A percentile compares a stretch with the other conserved stretches of the same genome.
These are phyloP conservation scores for Cremastobaeus sp. DNA, from an alignment of 2,888 invertebrate genomes.

Conservation along the genomic window DNA sequence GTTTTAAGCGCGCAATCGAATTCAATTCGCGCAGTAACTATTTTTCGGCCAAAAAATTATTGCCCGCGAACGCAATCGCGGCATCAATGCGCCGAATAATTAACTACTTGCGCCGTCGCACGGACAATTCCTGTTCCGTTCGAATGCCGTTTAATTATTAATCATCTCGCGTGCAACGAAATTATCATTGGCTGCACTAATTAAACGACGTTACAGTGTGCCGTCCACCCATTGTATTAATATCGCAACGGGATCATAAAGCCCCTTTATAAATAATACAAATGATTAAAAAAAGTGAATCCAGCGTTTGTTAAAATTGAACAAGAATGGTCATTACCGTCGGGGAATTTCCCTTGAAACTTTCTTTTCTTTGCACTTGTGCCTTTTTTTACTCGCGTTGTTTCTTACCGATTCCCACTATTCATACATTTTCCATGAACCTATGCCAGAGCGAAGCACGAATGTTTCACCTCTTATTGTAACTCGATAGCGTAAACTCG, in stretches of 20 bases:
- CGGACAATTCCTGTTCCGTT: constrained; percentile 21
- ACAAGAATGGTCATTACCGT: constrained; percentile 34
- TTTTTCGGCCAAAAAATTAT: neutral
- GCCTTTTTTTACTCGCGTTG: constrained; percentile 30
- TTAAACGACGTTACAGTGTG: constrained; percentile 5
- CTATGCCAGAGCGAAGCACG: constrained; percentile 41
- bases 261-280: constrained; percentile 22
- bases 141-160: constrained; percentile 10
- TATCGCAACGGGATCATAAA: constrained; percentile 12
- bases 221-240: constrained; percentile 6
- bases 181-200: constrained; percentile 28
- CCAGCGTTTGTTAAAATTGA: constrained; percentile 26
- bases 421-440: constrained; percentile 75
- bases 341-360: constrained; percentile 44
- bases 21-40: constrained; percentile 17
- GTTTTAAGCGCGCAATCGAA: constrained; percentile 5
- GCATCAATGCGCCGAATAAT: constrained; percentile 25
- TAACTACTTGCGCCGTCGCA: constrained; percentile 28
- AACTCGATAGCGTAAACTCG: constrained; percentile 54
- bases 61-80: constrained; percentile 7
- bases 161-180: constrained; percentile 12
- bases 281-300: constrained; percentile 18
- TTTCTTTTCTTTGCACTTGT: constrained; percentile 42
- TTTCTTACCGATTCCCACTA: constrained; percentile 42
- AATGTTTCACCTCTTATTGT: constrained; percentile 56